These are phyloP conservation scores for Macropus fuliginosus DNA, from an alignment of 2,797 vertebrate genomes.

Conservation along the genomic window DNA sequence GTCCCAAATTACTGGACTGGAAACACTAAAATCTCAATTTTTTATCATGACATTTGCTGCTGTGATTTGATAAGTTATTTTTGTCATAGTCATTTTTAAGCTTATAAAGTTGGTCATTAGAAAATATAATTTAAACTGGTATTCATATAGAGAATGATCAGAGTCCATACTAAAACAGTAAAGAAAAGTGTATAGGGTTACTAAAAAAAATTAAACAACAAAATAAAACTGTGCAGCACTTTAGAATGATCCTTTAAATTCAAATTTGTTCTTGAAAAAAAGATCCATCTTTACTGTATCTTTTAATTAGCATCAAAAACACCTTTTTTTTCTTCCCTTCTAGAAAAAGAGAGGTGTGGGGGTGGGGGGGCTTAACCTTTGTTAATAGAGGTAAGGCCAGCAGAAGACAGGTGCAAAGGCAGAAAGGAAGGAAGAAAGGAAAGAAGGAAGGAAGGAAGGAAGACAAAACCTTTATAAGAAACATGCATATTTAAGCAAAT, in stretches of 20 bases:
- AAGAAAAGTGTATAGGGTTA: not conserved
- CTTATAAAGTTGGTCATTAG: not conserved
- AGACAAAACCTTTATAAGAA: too few relatives aligned
- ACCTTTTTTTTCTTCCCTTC: too few relatives aligned
- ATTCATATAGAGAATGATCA: not conserved
- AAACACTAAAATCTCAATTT: not conserved
- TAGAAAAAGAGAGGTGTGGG: not conserved
- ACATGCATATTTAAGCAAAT: too few relatives aligned
- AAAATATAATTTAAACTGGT: not conserved
- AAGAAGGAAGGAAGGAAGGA: not conserved
- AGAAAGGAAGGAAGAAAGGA: not conserved
- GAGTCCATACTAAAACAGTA: not conserved
- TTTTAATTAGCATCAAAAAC: not conserved
- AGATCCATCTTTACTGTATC: not conserved
- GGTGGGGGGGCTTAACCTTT: too few relatives aligned
- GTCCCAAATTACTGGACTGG: constrained; percentile 14
- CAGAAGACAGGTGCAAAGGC: too few relatives aligned
- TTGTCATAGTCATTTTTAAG: not conserved
- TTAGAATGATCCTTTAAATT: not conserved
- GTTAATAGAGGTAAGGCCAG: too few relatives aligned
- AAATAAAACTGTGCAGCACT: not conserved
- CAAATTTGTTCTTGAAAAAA: not conserved
- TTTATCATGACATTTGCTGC: not conserved
- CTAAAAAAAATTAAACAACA: too few relatives aligned
- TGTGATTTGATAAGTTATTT: not conserved